Conservation (phyloP, 2,797 vertebrate genomes). For the Salmo trutta region DNA sequence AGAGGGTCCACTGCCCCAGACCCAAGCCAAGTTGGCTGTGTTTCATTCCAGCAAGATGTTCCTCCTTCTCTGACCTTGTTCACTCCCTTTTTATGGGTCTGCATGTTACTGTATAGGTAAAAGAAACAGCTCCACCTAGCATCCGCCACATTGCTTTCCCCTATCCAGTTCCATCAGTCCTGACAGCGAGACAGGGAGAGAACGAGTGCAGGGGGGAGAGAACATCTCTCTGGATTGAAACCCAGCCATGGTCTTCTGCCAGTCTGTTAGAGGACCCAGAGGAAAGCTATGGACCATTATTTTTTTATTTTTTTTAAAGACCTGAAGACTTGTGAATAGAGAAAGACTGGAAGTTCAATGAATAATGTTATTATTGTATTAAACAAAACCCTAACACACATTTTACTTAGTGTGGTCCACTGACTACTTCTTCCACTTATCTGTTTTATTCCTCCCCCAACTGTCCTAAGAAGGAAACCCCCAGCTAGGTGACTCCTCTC, state of each 20-base stretch:
- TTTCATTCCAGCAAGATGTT: neutral
- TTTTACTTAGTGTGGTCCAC: constrained; percentile 10
- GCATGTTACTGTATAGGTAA: too few relatives aligned
- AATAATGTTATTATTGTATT: constrained; percentile 40
- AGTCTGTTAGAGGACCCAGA: too few relatives aligned
- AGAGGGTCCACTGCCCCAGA: neutral
- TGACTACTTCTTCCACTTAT: constrained; percentile 26
- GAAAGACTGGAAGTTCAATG: constrained; percentile 43
- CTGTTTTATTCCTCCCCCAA: neutral
- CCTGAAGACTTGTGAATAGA: constrained; percentile 9
- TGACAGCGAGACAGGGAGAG: too few relatives aligned
- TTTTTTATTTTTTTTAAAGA: constrained; percentile 10
- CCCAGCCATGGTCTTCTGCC: too few relatives aligned
- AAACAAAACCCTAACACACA: constrained; percentile 14
- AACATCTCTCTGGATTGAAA: too few relatives aligned
- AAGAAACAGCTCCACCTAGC: too few relatives aligned
- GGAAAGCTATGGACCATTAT: constrained; percentile 43
- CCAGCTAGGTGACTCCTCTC: neutral
- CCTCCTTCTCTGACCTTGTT: neutral
- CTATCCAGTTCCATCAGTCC: too few relatives aligned
- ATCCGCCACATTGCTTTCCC: too few relatives aligned
- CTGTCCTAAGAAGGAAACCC: neutral
- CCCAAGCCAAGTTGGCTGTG: neutral
- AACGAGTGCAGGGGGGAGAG: too few relatives aligned
- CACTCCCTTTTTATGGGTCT: too few relatives aligned